Conservation (phyloP, 2,113 vertebrate genomes). For the Verasper variegatus region DNA sequence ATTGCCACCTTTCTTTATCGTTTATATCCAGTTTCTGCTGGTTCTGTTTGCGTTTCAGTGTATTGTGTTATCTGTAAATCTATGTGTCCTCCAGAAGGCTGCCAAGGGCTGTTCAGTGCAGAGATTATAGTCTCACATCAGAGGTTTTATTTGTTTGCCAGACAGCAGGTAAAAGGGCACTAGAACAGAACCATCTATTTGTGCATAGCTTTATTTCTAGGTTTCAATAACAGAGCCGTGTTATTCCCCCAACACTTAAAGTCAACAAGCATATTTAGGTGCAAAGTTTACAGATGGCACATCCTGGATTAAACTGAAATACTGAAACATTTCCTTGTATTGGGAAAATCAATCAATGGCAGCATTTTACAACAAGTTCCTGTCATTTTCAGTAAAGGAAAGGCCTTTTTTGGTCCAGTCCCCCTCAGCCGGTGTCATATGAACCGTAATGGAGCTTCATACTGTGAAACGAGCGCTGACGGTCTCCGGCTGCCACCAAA, state of each 20-base stretch:
- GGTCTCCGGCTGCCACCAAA: conserved; percentile 46
- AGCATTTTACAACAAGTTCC: not conserved
- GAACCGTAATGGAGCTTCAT: conserved; percentile 22
- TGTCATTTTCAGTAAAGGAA: not conserved
- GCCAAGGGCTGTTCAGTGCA: not conserved
- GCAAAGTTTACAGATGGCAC: not conserved
- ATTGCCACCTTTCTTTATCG: not conserved
- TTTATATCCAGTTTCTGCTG: not conserved
- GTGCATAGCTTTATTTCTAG: not conserved
- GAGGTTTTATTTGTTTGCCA: not conserved
- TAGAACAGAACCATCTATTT: not conserved
- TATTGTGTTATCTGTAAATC: not conserved
- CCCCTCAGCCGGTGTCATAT: conserved; percentile 37
- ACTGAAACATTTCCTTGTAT: not conserved
- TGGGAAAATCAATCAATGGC: not conserved
- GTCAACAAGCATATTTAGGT: not conserved
- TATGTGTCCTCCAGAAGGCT: not conserved
- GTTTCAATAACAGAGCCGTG: not conserved
- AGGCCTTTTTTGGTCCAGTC: too few relatives aligned
- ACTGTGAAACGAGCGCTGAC: conserved; percentile 11
- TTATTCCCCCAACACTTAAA: not conserved
- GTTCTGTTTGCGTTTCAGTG: not conserved
- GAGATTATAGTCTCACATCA: not conserved
- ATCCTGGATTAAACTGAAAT: not conserved
- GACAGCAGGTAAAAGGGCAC: not conserved